A percentile compares a stretch with the other conserved stretches of the same genome.
These are phyloP conservation scores for Campylorhamphus procurvoides DNA, from an alignment of 2,113 vertebrate genomes.

Conservation along the genomic window DNA sequence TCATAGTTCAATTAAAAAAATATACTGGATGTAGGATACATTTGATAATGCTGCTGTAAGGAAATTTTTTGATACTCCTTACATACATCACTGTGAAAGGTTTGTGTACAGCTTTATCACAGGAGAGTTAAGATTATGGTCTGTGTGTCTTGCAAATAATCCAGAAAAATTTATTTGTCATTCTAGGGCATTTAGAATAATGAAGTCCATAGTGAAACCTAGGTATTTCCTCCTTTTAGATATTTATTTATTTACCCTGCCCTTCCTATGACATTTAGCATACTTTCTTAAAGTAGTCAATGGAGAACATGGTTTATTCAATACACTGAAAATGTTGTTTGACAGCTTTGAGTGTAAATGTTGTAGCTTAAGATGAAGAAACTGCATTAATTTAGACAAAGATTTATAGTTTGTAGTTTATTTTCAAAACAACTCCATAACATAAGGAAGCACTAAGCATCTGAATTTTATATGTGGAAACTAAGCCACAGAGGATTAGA, in stretches of 20 bases:
- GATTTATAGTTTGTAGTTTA: neutral
- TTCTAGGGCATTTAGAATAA: neutral
- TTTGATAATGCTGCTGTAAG: neutral
- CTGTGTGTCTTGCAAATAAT: neutral
- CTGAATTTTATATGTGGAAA: neutral
- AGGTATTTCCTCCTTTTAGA: neutral
- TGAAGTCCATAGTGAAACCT: neutral
- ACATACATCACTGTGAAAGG: neutral
- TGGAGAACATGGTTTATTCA: neutral
- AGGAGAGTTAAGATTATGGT: neutral
- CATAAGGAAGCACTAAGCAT: neutral
- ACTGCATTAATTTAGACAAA: neutral
- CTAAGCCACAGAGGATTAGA: neutral
- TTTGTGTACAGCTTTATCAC: neutral
- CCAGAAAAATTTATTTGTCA: neutral
- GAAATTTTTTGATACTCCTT: neutral
- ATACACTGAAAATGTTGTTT: neutral
- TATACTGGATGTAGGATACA: neutral
- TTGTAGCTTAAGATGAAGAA: neutral
- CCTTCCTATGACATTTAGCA: neutral
- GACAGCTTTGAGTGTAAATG: neutral
- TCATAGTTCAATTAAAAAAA: neutral
- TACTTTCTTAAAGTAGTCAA: neutral
- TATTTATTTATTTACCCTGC: neutral
- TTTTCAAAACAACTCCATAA: neutral